Conservation (phyloP, 2,888 invertebrate genomes). For the Drosophila setosimentum region DNA sequence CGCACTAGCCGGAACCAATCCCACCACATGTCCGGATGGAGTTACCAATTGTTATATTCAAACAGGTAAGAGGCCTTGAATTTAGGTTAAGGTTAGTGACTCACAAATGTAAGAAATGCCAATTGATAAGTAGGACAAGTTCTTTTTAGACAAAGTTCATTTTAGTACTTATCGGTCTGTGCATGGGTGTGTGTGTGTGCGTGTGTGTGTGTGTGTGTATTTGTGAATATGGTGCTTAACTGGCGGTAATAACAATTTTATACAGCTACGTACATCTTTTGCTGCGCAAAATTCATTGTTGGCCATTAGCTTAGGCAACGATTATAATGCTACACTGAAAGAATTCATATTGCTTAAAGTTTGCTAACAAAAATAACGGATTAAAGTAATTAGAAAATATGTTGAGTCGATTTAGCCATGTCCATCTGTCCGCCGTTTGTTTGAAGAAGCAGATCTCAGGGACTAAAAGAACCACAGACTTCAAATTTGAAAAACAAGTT, state of each 20-base stretch:
- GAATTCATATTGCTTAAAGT: not conserved
- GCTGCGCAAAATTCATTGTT: slow-evolving; percentile 4
- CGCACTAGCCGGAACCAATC: not conserved
- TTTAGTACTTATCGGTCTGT: slow-evolving; percentile 8
- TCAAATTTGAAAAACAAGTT: not conserved
- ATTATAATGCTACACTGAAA: not conserved
- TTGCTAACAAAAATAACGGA: not conserved
- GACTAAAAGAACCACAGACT: not conserved
- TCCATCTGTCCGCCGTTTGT: too few species aligned
- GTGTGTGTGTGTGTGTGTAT: not conserved
- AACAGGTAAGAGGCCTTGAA: slow-evolving; percentile 32
- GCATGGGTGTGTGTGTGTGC: not conserved
- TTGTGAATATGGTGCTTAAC: not conserved
- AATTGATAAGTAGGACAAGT: slow-evolving; percentile 20
- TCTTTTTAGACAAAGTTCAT: slow-evolving; percentile 12
- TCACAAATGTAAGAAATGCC: slow-evolving; percentile 16
- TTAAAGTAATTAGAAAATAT: not conserved
- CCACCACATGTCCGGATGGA: not conserved
- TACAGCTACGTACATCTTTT: not conserved
- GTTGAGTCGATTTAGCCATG: not conserved
- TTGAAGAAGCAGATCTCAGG: not conserved
- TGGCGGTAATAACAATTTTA: not conserved
- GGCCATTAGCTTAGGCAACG: not conserved
- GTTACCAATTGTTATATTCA: slow-evolving; percentile 22
- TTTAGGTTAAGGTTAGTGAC: slow-evolving; percentile 13